Base-by-base conservation (phyloP, 2,888 invertebrate species). In the Mactromeris polynyma region DNA sequence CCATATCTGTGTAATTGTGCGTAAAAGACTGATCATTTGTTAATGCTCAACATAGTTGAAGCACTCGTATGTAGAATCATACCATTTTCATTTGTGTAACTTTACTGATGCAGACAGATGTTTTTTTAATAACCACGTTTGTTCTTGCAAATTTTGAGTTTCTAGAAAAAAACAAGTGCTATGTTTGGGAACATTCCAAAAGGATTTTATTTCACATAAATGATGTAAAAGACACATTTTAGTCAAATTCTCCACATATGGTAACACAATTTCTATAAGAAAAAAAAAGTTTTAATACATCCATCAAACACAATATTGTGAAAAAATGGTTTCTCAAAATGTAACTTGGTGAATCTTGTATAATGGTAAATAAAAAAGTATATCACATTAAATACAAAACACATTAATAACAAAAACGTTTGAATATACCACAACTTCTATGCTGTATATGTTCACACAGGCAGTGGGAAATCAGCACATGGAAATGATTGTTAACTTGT, bases 131-230 rank as follows among this genome's bases (percentile, higher is more conserved):
- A n/a, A n/a, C n/a, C n/a, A n/a, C n/a, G n/a, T n/a, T n/a, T n/a
- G n/a, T n/a, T n/a, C n/a, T n/a, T n/a, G n/a, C n/a, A n/a, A n/a
- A n/a, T n/a, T n/a, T n/a, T n/a, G n/a, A 46, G 17, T 17, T 46
- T 46, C 11, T 17, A 46, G 17, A 11, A 11, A 14, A 46, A 46
- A 11, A 46, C 46, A 46, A 46, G 46, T 46, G 17, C 3, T 11
- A 21, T n/a, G 9, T n/a, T 26, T n/a, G 2, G 26, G 58, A 64
- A 26, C 58, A 64, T 64, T 64, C 58, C n/a, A 73, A 73, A 73
- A 17, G 36, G 73, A 73, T 33, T 73, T 73, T 73, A 73, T 73
- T 73, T 73, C 73, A 73, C 19, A 19, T 33, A 73, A 73, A 73
- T 36, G 73, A 33, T 73, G 73, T 73, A 73, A 36, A 58, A 33